Evolutionary conservation across 2,888 invertebrate species (phyloP), one percentile per base, ranked within the genome.

Genomic region (Drosophila aldrichi): DNA sequence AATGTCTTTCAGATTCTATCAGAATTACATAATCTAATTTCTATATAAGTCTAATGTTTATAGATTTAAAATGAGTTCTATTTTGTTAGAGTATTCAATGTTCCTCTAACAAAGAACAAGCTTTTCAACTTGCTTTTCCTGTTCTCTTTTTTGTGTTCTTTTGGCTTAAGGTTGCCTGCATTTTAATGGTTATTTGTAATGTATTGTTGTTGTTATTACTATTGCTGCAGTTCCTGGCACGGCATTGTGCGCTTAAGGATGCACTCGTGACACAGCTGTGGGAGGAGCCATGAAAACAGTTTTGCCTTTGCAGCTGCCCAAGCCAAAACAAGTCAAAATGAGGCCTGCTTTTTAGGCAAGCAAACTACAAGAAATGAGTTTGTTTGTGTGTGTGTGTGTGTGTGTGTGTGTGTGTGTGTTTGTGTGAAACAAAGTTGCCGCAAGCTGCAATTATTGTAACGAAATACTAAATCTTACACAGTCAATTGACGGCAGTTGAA

Each of bases 191-290:
- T 49, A 51, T 67, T 77, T 69, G 64, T 61, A 64, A 43, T 40
- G 40, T 40, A n/a, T 65, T 74, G 57, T 57, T 63, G 48, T 48
- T 38, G 32, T 55, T 61, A 51, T 51, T 59, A 44, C 46, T 61
- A 36, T 65, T 65, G 34, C 57, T 58, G 58, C 52, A 62, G 60
- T 72, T 74, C 66, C 61, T 70, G 62, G 72, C 87, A 84, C 87
- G 89, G 67, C 67, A 88, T 88, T 80, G 64, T 63, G 59, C 68
- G 70, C 88, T 88, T 77, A 77, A 73, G 69, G 67, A 73, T 72
- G 73, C 63, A 66, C 52, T 48, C 63, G 32, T 32, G 7, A 18
- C 56, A 49, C 10, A 22, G 40, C 59, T 14, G 32, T 49, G 49
- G 49, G 32, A 14, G 49, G 32, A 32, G 12, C 32, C 32, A 18